Percentiles rank a stretch among this genome's conserved stretches.
Conservation (phyloP, 2,797 vertebrate species). For the Mastacembelus armatus region DNA sequence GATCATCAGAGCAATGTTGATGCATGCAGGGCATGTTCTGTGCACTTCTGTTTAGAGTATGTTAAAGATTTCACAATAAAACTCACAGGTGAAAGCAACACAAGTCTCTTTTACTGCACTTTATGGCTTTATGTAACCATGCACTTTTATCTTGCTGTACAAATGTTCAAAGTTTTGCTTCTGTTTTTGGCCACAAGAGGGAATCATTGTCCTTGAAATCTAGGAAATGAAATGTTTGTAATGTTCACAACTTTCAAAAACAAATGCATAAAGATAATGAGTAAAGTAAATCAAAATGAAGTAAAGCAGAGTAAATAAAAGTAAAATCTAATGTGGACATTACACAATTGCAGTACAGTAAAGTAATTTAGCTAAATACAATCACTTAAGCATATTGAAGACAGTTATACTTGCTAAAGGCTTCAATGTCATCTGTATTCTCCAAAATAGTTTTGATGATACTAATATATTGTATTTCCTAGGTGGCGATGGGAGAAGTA, state of each 20-base stretch:
- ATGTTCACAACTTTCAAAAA: neutral
- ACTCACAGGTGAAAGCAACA: constrained; percentile 58
- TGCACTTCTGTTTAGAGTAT: constrained; percentile 72
- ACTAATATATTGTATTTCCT: neutral
- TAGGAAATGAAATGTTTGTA: neutral
- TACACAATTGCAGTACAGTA: no score
- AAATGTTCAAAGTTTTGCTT: constrained; percentile 11
- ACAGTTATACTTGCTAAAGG: neutral
- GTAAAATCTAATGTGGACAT: neutral
- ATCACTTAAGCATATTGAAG: neutral
- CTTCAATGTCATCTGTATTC: no score
- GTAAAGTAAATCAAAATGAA: neutral
- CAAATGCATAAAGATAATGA: no score
- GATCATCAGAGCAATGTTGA: constrained; percentile 49
- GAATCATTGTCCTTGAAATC: constrained; percentile 27
- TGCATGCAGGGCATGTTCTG: constrained; percentile 86
- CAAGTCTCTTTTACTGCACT: neutral
- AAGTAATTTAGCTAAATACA: no score
- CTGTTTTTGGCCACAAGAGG: constrained; percentile 60
- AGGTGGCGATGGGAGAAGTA: neutral
- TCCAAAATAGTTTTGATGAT: no score
- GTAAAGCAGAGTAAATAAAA: neutral
- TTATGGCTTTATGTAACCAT: neutral
- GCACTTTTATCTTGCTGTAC: neutral
- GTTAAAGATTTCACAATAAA: constrained; percentile 79